Evolutionary conservation across 2,113 vertebrate genomes (phyloP), one percentile per base, ranked within the genome.

Genomic region (Silurus glanis): DNA sequence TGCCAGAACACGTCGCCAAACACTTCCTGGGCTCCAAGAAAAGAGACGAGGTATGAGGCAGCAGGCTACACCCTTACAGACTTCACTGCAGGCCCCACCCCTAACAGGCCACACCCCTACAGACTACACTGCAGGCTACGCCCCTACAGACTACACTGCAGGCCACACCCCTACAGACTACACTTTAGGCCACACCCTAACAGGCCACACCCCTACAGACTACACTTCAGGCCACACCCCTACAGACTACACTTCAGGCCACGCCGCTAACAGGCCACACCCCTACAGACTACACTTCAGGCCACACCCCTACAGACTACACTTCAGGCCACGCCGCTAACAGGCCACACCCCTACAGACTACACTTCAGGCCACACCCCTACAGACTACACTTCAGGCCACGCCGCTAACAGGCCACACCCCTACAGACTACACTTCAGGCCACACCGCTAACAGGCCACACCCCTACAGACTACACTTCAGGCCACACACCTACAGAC

Each of bases 11-110:
- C 0, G 98, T 99, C n/a, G 97, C 97, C 8, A 95, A 97, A 5
- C 97, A 99, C 90, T 99, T 99, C 90, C 93, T 99, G 88, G 97
- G 98, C 64, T 93, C 97, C 88, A 99, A 97, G 90, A 99, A 98
- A 88, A 92, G 97, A 90, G 97, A 99, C 0, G 98, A 99, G 96
- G 98, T 97, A 9, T 1, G 12, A 51, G 71, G 87, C 90, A 28
- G 25, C 49, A 53, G 37, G 10, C 25, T n/a, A 78, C 4, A 1
- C 19, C 19, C 23, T 23, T 51, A 8, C 37, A 37, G 37, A 37
- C 37, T 37, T 2, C 37, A 37, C 37, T 37, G 13, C 5, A 55
- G 21, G 6, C 45, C 69, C 47, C 69, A 6, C 69, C 37, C 71
- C 37, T 49, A 0, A 72, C 37, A 47, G 14, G 9, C 45, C 16